These are phyloP conservation scores for Gallinago jamesoni DNA, from an alignment of 2,113 vertebrate genomes.

Conservation along the genomic window DNA sequence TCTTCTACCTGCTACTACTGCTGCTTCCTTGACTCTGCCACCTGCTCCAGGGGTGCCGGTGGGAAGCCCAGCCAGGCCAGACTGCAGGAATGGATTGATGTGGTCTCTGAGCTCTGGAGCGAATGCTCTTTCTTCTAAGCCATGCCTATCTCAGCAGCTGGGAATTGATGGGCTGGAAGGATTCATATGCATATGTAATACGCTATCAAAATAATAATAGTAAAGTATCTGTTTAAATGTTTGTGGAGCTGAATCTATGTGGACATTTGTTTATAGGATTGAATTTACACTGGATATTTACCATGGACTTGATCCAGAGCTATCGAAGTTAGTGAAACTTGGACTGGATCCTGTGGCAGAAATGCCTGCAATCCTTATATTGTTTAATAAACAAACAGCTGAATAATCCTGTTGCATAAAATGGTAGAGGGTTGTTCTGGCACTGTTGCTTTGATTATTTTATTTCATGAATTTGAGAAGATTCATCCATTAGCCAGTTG, in stretches of 20 bases:
- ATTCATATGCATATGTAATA: background rate
- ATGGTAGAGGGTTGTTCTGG: slow-evolving; percentile 1
- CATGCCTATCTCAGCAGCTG: background rate
- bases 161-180: background rate
- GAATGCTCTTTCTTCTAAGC: background rate
- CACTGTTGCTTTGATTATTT: slow-evolving; percentile 14
- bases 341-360: slow-evolving; percentile 31
- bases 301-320: slow-evolving; percentile 43
- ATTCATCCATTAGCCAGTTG: background rate
- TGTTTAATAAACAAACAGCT: slow-evolving; percentile 57
- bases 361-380: slow-evolving; percentile 23
- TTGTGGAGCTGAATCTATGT: slow-evolving; percentile 9
- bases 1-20: background rate
- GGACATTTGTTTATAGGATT: slow-evolving; percentile 23
- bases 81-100: background rate
- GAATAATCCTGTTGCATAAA: slow-evolving; percentile 13
- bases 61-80: background rate
- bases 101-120: background rate
- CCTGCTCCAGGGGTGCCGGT: accelerated
- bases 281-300: slow-evolving; percentile 39
- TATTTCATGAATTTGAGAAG: background rate
- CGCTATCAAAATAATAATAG: background rate
- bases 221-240: slow-evolving; percentile 25
- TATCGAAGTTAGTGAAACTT: slow-evolving; percentile 38
- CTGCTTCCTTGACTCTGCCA: background rate